Evolutionary conservation across 2,888 invertebrate genomes (phyloP).

Genomic region (Acronicta psi): DNA sequence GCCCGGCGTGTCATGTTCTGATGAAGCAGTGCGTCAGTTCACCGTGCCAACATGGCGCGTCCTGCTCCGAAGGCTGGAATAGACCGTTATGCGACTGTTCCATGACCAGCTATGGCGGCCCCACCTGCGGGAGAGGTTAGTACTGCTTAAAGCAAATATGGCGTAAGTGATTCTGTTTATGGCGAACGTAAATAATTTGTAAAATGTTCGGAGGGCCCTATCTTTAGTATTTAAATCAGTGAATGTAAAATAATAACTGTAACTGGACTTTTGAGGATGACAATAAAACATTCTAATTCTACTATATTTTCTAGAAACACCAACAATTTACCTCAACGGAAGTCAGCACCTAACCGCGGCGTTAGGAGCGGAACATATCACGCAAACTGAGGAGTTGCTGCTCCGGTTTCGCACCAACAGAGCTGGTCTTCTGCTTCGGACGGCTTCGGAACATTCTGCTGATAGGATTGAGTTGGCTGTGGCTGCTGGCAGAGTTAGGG

Average conservation of each 20-base stretch:
- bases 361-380: constrained; percentile 92
- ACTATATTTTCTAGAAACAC: constrained; percentile 91
- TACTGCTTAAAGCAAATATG: too few relatives aligned
- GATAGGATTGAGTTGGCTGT: constrained; percentile 96
- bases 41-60: constrained; percentile 96
- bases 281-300: too few relatives aligned
- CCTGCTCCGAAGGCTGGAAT: constrained; percentile 98
- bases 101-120: constrained; percentile 95
- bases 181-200: too few relatives aligned
- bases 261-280: too few relatives aligned
- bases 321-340: constrained; percentile 96
- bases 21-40: constrained; percentile 94
- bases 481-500: constrained; percentile 94
- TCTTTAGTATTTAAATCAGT: too few relatives aligned
- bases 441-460: constrained; percentile 93
- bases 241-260: too few relatives aligned
- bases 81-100: constrained; percentile 98
- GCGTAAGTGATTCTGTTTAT: too few relatives aligned
- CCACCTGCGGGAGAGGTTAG: constrained; percentile 95
- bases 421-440: constrained; percentile 93
- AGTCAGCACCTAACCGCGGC: constrained; percentile 95
- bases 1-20: constrained; percentile 95
- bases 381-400: constrained; percentile 96
- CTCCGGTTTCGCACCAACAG: constrained; percentile 95
- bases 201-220: too few relatives aligned